These are phyloP conservation scores for Bombus waltoni DNA, from an alignment of 1,140 invertebrate genomes.

Conservation along the genomic window DNA sequence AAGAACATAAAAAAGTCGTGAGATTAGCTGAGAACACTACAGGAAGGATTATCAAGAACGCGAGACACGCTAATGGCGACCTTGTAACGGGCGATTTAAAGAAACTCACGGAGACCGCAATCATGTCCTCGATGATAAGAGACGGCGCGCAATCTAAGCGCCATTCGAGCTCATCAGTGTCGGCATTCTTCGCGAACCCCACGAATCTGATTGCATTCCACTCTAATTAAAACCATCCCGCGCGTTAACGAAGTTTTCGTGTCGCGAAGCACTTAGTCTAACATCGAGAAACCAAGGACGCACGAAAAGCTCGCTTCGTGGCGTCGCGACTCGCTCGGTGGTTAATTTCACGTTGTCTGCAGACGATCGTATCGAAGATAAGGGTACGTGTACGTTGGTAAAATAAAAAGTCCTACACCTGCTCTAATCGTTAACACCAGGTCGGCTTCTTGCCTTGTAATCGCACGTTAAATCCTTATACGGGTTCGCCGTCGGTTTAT, in stretches of 20 bases:
- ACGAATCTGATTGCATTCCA: slow-evolving; percentile 24
- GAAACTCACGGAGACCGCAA: slow-evolving; percentile 18
- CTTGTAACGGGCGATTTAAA: slow-evolving; percentile 23
- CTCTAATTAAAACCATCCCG: slow-evolving; percentile 30
- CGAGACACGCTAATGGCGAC: slow-evolving; percentile 4
- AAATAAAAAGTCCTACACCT: not conserved
- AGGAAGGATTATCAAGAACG: not conserved
- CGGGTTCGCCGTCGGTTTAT: too few relatives aligned
- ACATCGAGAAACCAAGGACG: not conserved
- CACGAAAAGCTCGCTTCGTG: too few relatives aligned
- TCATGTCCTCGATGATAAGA: slow-evolving; percentile 44
- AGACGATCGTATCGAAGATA: slow-evolving; percentile 8
- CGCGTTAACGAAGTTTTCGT: not conserved
- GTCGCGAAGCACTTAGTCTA: slow-evolving; percentile 9
- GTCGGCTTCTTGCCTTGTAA: not conserved
- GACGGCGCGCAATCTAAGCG: slow-evolving; percentile 51
- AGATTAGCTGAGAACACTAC: too few relatives aligned
- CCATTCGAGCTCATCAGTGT: slow-evolving; percentile 4
- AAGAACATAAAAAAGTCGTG: not conserved
- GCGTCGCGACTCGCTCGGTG: not conserved
- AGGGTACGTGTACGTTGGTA: not conserved
- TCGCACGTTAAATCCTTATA: not conserved
- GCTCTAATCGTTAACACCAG: not conserved
- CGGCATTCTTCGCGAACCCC: slow-evolving; percentile 10
- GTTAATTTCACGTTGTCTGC: not conserved